These are phyloP conservation scores for Watersipora subatra DNA, from an alignment of 1,140 invertebrate genomes.

Conservation along the genomic window DNA sequence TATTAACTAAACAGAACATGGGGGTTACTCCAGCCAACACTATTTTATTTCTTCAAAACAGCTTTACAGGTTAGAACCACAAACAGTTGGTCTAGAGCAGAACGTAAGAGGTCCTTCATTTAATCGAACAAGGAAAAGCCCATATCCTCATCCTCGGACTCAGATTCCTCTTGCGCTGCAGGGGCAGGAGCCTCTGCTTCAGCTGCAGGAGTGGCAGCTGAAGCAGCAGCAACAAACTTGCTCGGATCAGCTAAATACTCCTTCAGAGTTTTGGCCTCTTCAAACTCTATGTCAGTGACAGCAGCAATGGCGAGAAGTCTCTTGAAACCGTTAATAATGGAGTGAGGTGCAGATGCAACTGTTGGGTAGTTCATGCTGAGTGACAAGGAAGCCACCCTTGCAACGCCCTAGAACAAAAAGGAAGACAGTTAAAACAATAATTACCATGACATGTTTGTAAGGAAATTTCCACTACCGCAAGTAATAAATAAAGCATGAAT, in stretches of 20 bases:
- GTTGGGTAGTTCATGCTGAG: conserved; percentile 89
- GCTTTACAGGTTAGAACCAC: no score
- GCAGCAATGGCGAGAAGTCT: conserved; percentile 90
- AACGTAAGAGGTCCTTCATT: no score
- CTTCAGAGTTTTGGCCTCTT: conserved; percentile 73
- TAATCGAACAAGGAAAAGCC: conserved; percentile 51
- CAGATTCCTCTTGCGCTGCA: conserved; percentile 51
- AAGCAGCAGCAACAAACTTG: conserved; percentile 63
- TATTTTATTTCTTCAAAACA: no score
- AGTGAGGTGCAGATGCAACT: conserved; percentile 87
- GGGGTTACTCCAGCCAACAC: no score
- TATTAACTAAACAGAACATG: no score
- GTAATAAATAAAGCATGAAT: no score
- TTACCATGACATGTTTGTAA: conserved; percentile 7
- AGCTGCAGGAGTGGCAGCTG: conserved; percentile 48
- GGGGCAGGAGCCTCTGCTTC: conserved; percentile 47
- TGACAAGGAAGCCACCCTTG: conserved; percentile 84
- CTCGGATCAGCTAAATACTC: conserved; percentile 63
- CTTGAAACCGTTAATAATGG: conserved; percentile 93
- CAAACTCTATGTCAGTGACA: conserved; percentile 85
- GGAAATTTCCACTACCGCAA: no score
- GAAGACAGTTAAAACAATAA: conserved; percentile 2
- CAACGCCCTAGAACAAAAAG: conserved; percentile 54
- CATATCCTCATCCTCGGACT: conserved; percentile 72
- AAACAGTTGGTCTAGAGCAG: no score